Conservation (phyloP, 2,888 invertebrate genomes). For the Perdita meconis region DNA sequence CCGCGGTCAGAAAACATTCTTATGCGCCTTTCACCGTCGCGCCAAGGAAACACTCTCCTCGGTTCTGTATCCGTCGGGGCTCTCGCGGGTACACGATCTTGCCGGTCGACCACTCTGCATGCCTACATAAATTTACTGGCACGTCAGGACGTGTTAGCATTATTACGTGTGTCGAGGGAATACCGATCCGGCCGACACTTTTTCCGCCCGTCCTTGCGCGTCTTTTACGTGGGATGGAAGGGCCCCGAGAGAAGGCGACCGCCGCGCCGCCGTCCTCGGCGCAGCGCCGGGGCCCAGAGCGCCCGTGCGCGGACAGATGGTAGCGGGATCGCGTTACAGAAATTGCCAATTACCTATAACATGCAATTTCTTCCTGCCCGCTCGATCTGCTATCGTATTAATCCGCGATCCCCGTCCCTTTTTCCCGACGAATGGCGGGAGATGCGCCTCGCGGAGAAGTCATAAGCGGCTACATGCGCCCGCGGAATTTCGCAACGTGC, state of each 20-base stretch:
- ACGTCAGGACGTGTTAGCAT: constrained; percentile 68
- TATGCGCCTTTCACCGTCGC: constrained; percentile 42
- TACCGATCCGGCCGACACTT: constrained; percentile 55
- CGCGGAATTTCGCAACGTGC: neutral
- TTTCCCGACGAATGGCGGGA: neutral
- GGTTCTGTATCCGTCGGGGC: constrained; percentile 42
- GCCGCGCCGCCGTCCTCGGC: constrained; percentile 7
- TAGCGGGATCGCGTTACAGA: constrained; percentile 77
- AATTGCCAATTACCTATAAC: constrained; percentile 81
- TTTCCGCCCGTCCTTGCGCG: constrained; percentile 38
- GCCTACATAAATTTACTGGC: constrained; percentile 68
- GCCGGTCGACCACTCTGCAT: constrained; percentile 57
- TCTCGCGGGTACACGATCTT: constrained; percentile 44
- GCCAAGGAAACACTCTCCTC: constrained; percentile 16
- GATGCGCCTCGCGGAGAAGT: constrained; percentile 16
- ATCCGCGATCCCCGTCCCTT: constrained; percentile 55
- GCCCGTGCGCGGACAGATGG: constrained; percentile 70
- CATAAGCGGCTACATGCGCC: constrained; percentile 9
- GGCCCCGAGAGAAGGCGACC: constrained; percentile 6
- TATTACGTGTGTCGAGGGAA: constrained; percentile 69
- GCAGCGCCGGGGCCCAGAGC: constrained; percentile 20
- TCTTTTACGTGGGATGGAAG: constrained; percentile 17
- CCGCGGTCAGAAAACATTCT: constrained; percentile 39
- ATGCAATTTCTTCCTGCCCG: constrained; percentile 75
- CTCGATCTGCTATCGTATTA: constrained; percentile 74